Base-by-base conservation (phyloP, 2,113 vertebrate species). In the Callocephalon fimbriatum region DNA sequence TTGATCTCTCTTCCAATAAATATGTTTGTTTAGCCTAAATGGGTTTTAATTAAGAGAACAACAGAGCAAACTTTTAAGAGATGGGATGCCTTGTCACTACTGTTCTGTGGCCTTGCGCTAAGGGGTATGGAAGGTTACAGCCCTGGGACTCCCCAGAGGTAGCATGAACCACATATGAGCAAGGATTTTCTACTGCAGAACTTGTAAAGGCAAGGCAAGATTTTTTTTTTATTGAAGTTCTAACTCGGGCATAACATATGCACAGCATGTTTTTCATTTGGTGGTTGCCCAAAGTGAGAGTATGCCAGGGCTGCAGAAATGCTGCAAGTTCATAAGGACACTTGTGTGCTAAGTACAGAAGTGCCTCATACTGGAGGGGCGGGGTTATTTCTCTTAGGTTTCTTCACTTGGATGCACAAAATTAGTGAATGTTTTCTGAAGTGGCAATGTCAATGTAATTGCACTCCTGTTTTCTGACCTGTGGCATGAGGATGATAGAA, bases 121-220 rank as follows among this genome's bases (percentile, higher is more conserved):
- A 47, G 63, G 25, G 25, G 2, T 61, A 4, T 0, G 3, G 35
- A 44, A 44, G 6, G n/a, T 47, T 56, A 22, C 35, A 77, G 65
- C 15, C 29, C 48, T 51, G 35, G 26, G 10, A 31, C 9, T 47
- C 12, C 22, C 19, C 40, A 56, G 32, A 26, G 13, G 35, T 16
- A 70, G 17, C 45, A 27, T 35, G 32, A 59, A 48, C 45, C 1
- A 12, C 12, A n/a, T 20, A 15, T 38, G 23, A 73, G 40, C 32
- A 37, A 72, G 38, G 23, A 45, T 42, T 75, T 79, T 79, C 21
- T 29, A 45, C 56, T 67, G 44, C 31, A 23, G n/a, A 29, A 2
- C 13, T 56, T 65, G 15, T 58, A 0, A 0, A 70, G 18, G 17
- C 7, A 26, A 62, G 8, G 51, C 47, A 59, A 54, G 48, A 8